Conservation (phyloP, 2,113 vertebrate species). For the Phasianus colchicus region DNA sequence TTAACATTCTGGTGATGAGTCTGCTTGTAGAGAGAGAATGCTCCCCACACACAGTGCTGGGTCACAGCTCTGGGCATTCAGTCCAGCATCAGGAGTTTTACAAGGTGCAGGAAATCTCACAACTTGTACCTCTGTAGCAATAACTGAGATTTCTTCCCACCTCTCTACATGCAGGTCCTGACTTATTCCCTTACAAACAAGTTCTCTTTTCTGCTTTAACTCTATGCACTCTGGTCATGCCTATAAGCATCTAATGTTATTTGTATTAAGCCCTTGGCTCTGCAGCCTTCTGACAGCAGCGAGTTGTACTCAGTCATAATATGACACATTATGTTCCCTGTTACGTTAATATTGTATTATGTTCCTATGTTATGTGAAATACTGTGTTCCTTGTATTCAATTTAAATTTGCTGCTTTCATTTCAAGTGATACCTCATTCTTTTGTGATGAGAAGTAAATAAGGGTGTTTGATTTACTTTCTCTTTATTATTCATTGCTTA, state of each 20-base stretch:
- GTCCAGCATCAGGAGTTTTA: not conserved
- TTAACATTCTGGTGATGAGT: constrained; percentile 32
- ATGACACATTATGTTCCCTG: constrained; percentile 41
- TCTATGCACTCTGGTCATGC: not conserved
- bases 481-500: constrained; percentile 9
- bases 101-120: not conserved
- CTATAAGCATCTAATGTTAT: not conserved
- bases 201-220: not conserved
- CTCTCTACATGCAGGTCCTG: not conserved
- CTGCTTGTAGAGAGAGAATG: not conserved
- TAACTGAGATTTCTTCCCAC: not conserved
- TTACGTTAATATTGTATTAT: constrained; percentile 26
- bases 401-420: constrained; percentile 17
- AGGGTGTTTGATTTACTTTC: not conserved
- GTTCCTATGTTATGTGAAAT: not conserved
- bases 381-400: not conserved
- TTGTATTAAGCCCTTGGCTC: constrained; percentile 22
- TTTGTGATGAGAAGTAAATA: not conserved
- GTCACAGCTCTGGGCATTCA: not conserved
- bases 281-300: not conserved
- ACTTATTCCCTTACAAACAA: not conserved
- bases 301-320: constrained; percentile 35
- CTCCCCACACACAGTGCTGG: not conserved
- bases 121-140: not conserved
- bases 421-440: not conserved